Base-by-base conservation (phyloP, 2,797 vertebrate species). In the Hydrolagus colliei region DNA sequence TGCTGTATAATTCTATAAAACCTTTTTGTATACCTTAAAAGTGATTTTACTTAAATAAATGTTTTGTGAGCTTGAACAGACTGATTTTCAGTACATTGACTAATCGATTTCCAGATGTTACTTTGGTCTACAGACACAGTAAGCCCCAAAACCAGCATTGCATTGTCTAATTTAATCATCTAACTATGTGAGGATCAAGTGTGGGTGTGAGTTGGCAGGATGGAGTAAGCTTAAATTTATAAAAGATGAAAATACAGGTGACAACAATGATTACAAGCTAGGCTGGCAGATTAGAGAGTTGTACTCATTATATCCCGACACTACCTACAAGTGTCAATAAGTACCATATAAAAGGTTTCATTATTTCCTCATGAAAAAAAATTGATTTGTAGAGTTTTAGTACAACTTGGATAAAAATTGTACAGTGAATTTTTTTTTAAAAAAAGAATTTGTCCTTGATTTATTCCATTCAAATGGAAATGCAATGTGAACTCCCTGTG, bases 371-470 rank as follows among this genome's bases (percentile, higher is more conserved):
- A 10, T 67, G 22, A 32, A 16, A 14, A 65, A 80, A 65, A 35
- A 59, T 18, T 12, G 75, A 61, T 10, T 77, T 16, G 3, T 52
- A 52, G n/a, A 63, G 12, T 14, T 79, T 62, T 78, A 0, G 11
- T 61, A 78, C 52, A 78, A 16, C 61, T 80, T 67, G 59, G 78
- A 67, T 18, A 35, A 63, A 52, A 80, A 65, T 80, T 12, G 11
- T 63, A 12, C 11, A 27, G 9, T 27, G 18, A 32, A 79, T 22
- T 9, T 11, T 80, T 65, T 8, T 18, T 5, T 14, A 20, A 52
- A 80, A 78, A 65, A 79, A 80, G n/a, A 2, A 80, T 14, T 63
- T 80, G 62, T 12, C 13, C 63, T 7, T 80, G 61, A 80, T 79
- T n/a, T 52, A 52, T 63, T 32, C 1, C 11, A 62, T 11, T 32